Evolutionary conservation across 2,888 invertebrate genomes (phyloP).

Genomic region (Chrysolina americana): DNA sequence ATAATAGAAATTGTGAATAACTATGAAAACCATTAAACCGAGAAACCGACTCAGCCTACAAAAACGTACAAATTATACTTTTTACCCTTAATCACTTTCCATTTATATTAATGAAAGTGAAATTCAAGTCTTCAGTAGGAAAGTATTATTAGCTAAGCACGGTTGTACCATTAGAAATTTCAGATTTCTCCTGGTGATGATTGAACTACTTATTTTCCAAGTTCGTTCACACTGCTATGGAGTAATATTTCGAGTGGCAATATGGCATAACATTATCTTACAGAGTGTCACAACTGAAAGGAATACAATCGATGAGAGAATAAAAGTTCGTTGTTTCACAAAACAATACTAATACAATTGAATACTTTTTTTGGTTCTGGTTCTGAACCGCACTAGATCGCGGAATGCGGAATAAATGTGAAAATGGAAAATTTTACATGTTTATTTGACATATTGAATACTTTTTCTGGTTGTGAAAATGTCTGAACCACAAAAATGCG

Average conservation of each 20-base stretch:
- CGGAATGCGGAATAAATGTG: too few relatives aligned
- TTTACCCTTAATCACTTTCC: slow-evolving; percentile 43
- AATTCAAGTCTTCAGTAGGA: slow-evolving; percentile 40
- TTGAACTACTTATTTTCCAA: slow-evolving; percentile 41
- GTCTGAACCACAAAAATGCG: too few relatives aligned
- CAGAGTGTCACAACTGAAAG: slow-evolving; percentile 11
- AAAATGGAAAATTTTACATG: too few relatives aligned
- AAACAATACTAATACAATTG: neutral
- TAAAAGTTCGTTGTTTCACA: neutral
- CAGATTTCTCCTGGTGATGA: slow-evolving; percentile 44
- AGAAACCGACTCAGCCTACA: slow-evolving; percentile 17
- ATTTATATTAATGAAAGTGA: slow-evolving; percentile 46
- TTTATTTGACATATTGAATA: too few relatives aligned
- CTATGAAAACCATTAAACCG: neutral
- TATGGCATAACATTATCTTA: slow-evolving; percentile 18
- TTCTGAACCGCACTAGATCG: too few relatives aligned
- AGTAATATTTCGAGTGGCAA: slow-evolving; percentile 28
- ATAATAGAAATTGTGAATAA: neutral
- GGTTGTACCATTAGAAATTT: slow-evolving; percentile 42
- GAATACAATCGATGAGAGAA: neutral
- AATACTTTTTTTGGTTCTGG: too few relatives aligned
- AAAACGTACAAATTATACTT: slow-evolving; percentile 1
- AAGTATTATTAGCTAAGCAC: slow-evolving; percentile 34
- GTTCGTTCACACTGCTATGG: slow-evolving; percentile 42
- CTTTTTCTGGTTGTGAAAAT: too few relatives aligned